These are phyloP conservation scores for Lamproptera curius DNA, from an alignment of 2,888 invertebrate species.

Conservation along the genomic window DNA sequence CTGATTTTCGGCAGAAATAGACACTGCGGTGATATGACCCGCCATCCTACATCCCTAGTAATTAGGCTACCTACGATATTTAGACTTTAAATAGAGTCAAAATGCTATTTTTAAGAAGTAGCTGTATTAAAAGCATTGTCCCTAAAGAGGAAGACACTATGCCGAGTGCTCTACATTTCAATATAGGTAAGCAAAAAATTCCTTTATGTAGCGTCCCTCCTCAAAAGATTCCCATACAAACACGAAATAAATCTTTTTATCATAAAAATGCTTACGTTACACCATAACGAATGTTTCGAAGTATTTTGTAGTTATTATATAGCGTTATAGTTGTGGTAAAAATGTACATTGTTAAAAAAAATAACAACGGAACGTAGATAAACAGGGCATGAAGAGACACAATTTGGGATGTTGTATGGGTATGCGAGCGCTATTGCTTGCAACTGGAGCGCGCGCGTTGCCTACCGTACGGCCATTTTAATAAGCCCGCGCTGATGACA, in stretches of 20 bases:
- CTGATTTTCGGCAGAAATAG: no score
- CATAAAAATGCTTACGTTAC: not conserved
- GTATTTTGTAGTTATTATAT: not conserved
- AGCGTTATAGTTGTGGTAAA: not conserved
- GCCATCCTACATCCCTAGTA: no score
- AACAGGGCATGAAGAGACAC: not conserved
- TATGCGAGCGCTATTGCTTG: not conserved
- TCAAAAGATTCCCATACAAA: no score
- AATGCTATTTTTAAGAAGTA: no score
- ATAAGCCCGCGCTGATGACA: not conserved
- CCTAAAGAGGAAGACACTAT: no score
- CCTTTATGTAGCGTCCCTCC: no score
- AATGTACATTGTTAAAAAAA: not conserved
- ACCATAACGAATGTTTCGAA: not conserved
- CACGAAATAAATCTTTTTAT: not conserved
- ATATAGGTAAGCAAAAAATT: no score
- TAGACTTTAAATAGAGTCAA: no score
- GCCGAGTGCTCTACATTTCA: no score
- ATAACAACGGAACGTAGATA: not conserved
- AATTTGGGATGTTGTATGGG: not conserved
- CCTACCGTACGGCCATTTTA: slow-evolving; percentile 1
- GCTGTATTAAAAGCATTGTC: no score
- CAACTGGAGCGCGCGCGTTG: slow-evolving; percentile 2
- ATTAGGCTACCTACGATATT: no score
- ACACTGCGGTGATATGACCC: no score